phyloP scores from a whole-genome alignment of 2,113 vertebrate genomes.

The Pogonocichla stellata region DNA sequence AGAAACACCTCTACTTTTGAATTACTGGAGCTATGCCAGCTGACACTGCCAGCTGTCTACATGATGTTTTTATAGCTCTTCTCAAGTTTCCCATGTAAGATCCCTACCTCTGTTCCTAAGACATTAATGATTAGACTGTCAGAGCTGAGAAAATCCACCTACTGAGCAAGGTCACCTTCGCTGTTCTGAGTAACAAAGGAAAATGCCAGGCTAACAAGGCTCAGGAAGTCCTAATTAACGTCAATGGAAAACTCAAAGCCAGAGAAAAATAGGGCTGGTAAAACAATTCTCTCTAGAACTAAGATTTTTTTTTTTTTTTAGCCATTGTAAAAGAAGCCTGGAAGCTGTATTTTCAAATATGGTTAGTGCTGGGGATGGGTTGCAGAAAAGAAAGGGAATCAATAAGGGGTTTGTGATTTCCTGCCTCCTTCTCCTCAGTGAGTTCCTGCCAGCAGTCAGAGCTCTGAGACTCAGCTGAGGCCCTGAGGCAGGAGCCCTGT shows the following conservation, averaged over 20 bases:
- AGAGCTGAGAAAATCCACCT: slow-evolving; percentile 47
- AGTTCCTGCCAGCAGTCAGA: background rate
- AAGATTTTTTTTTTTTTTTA: background rate
- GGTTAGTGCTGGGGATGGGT: slow-evolving; percentile 27
- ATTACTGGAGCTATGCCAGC: background rate
- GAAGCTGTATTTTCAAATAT: slow-evolving; percentile 24
- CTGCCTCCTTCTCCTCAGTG: background rate
- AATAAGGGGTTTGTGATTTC: background rate
- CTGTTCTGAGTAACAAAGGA: slow-evolving; percentile 33
- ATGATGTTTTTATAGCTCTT: slow-evolving; percentile 21
- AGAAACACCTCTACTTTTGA: background rate
- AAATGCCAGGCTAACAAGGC: background rate
- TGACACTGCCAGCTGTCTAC: slow-evolving; percentile 21
- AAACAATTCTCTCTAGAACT: background rate
- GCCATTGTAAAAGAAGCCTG: background rate
- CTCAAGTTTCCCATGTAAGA: background rate
- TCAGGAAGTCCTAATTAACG: slow-evolving; percentile 41
- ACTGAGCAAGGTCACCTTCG: slow-evolving; percentile 26
- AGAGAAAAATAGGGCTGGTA: background rate
- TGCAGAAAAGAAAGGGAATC: background rate
- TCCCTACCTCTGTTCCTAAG: slow-evolving; percentile 32
- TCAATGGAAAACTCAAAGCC: slow-evolving; percentile 3
- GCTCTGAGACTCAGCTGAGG: background rate
- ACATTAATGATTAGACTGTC: slow-evolving; percentile 55
- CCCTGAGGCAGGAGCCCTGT: accelerated